These are phyloP conservation scores for Chymomyza caudatula DNA, from an alignment of 2,888 invertebrate genomes.

Conservation along the genomic window DNA sequence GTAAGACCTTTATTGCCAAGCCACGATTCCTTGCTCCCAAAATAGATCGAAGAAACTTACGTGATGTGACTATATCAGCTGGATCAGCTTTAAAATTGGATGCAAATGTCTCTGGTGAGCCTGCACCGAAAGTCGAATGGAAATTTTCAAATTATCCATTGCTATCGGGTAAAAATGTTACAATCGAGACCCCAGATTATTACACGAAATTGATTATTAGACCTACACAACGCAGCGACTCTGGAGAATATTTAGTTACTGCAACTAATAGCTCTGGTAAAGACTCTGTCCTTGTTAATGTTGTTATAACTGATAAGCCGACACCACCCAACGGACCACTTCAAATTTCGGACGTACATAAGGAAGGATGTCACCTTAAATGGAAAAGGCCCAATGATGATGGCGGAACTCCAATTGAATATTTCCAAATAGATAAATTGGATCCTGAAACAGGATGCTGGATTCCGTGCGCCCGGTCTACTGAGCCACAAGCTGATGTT, in stretches of 20 bases:
- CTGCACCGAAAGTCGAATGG: slow-evolving; percentile 96
- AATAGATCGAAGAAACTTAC: slow-evolving; percentile 94
- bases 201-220: slow-evolving; percentile 91
- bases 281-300: slow-evolving; percentile 89
- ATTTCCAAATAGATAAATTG: slow-evolving; percentile 97
- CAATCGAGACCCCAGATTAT: slow-evolving; percentile 91
- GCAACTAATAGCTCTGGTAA: slow-evolving; percentile 93
- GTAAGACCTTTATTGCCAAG: slow-evolving; percentile 91
- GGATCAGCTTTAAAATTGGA: slow-evolving; percentile 96
- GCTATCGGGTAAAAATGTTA: slow-evolving; percentile 83
- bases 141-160: slow-evolving; percentile 90
- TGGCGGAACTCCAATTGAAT: slow-evolving; percentile 95
- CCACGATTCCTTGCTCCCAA: slow-evolving; percentile 95
- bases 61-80: slow-evolving; percentile 93
- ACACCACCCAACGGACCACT: slow-evolving; percentile 92
- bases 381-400: slow-evolving; percentile 98
- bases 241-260: slow-evolving; percentile 91
- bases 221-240: slow-evolving; percentile 88
- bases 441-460: slow-evolving; percentile 93
- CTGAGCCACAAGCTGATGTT: slow-evolving; percentile 89
- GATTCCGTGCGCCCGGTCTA: slow-evolving; percentile 91
- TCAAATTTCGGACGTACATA: slow-evolving; percentile 91
- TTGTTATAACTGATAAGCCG: slow-evolving; percentile 92
- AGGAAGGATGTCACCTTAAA: slow-evolving; percentile 94
- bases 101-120: slow-evolving; percentile 95